phyloP scores from a whole-genome alignment of 2,888 invertebrate genomes.

The Phortica magna region DNA sequence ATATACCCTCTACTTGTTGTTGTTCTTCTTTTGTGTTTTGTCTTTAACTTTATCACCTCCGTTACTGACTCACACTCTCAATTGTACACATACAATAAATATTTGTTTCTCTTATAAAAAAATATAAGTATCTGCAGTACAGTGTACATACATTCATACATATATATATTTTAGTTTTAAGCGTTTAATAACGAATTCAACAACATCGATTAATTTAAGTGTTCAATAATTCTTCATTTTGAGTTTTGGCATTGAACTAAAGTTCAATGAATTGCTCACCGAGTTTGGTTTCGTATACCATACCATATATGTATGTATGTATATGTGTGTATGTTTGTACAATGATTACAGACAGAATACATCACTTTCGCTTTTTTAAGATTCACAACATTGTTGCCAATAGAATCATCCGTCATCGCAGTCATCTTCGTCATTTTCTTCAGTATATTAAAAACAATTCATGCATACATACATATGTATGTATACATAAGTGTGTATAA shows the following conservation, averaged over 20 bases:
- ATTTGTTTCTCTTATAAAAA: too few relatives aligned
- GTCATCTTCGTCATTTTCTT: not conserved
- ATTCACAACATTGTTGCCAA: too few relatives aligned
- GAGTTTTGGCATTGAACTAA: too few relatives aligned
- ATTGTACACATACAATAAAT: not conserved
- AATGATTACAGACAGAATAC: not conserved
- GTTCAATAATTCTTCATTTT: too few relatives aligned
- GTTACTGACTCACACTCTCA: not conserved
- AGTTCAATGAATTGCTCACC: too few relatives aligned
- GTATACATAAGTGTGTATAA: not conserved
- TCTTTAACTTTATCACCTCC: not conserved
- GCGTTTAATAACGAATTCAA: too few relatives aligned
- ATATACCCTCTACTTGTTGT: too few relatives aligned
- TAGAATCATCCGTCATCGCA: not conserved
- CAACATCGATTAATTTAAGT: too few relatives aligned
- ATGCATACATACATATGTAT: not conserved
- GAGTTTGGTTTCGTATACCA: not conserved
- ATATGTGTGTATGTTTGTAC: not conserved
- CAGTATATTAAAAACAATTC: not conserved
- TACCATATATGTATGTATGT: not conserved
- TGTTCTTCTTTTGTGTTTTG: too few relatives aligned
- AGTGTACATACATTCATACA: too few relatives aligned
- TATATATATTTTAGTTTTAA: too few relatives aligned
- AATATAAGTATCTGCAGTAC: too few relatives aligned
- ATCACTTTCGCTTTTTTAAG: not conserved